phyloP scores from a whole-genome alignment of 2,113 vertebrate species.

The Zootoca vivipara region DNA sequence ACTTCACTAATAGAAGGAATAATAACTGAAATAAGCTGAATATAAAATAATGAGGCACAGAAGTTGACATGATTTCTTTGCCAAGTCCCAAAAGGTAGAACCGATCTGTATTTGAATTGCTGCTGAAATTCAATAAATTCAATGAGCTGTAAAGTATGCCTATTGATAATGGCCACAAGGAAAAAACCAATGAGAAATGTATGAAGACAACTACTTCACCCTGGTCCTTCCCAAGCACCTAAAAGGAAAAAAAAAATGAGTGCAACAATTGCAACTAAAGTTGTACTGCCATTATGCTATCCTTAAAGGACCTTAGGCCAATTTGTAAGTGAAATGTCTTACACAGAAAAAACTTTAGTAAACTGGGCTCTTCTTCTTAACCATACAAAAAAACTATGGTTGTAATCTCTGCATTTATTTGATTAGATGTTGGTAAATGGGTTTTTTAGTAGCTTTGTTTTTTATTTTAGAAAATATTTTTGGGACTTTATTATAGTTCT shows the following conservation, averaged over 20 bases:
- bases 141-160: slow-evolving; percentile 12
- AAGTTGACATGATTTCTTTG: slow-evolving; percentile 8
- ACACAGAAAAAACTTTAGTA: slow-evolving; percentile 40
- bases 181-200: slow-evolving; percentile 37
- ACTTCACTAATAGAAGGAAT: not conserved
- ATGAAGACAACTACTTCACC: not conserved
- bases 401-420: slow-evolving; percentile 31
- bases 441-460: not conserved
- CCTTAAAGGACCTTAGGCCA: slow-evolving; percentile 41
- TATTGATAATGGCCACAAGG: slow-evolving; percentile 31
- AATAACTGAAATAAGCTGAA: not conserved
- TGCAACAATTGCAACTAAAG: slow-evolving; percentile 40
- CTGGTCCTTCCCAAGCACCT: slow-evolving; percentile 8
- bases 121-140: slow-evolving; percentile 44
- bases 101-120: slow-evolving; percentile 16
- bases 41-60: not conserved
- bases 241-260: slow-evolving; percentile 47
- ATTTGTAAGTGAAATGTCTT: slow-evolving; percentile 39
- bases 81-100: slow-evolving; percentile 30
- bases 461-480: not conserved
- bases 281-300: slow-evolving; percentile 16
- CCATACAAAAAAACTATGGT: not conserved
- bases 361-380: not conserved
- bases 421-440: not conserved
- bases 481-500: not conserved